These are phyloP conservation scores for Pararge aegeria DNA, from an alignment of 1,140 invertebrate species.

Conservation along the genomic window DNA sequence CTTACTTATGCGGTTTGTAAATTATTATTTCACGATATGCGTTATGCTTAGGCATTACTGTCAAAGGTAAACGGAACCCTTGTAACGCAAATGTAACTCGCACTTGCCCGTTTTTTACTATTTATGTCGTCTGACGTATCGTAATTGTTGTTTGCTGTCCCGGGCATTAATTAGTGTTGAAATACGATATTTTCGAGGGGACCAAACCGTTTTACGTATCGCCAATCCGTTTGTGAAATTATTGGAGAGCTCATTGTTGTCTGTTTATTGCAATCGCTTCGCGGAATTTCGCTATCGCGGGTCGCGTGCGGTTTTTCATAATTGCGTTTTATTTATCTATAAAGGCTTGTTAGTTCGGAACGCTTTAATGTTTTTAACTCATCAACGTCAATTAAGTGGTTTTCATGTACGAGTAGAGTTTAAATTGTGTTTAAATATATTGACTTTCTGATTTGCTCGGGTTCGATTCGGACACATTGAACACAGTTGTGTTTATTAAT, in stretches of 20 bases:
- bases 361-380: constrained; percentile 2
- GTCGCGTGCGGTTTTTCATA: constrained; percentile 16
- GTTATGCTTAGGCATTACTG: too few species aligned
- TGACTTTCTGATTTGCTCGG: too few species aligned
- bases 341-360: neutral
- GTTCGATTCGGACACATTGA: too few species aligned
- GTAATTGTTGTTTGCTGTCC: constrained; percentile 68
- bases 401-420: neutral
- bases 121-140: constrained; percentile 41
- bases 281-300: constrained; percentile 22
- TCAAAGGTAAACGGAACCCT: too few species aligned
- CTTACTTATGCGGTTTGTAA: too few species aligned
- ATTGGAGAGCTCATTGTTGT: constrained; percentile 30
- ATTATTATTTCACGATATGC: too few species aligned
- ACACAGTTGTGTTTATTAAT: too few species aligned
- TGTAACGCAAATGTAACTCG: too few species aligned
- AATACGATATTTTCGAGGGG: constrained; percentile 62
- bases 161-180: constrained; percentile 64
- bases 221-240: constrained; percentile 33
- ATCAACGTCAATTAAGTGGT: neutral
- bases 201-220: constrained; percentile 29
- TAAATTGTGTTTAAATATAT: neutral
- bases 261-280: constrained; percentile 34
- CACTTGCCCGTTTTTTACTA: too few species aligned
- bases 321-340: constrained; percentile 20